A percentile compares a stretch with the other conserved stretches of the same genome.
These are phyloP conservation scores for Montipora capitata DNA, from an alignment of 92 coral and sea anemone species.

Conservation along the genomic window DNA sequence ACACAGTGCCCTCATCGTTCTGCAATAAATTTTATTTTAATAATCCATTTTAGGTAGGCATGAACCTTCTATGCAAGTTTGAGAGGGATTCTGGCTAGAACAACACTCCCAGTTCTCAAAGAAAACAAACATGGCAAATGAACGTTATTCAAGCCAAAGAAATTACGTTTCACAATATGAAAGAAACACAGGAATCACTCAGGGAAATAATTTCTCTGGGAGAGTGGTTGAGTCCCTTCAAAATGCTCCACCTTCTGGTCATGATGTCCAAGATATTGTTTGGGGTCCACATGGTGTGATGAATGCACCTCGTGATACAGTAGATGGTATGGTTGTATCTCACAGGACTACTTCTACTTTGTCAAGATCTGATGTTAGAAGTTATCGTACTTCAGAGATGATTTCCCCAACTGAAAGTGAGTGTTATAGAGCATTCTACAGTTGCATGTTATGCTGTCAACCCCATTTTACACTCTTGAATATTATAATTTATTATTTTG, in stretches of 20 bases:
- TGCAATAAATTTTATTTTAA: no score
- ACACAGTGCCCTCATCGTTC: no score
- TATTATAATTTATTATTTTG: no score
- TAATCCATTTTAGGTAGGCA: background rate
- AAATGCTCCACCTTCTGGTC: conserved; percentile 15
- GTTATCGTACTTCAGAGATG: background rate
- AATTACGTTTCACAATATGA: background rate
- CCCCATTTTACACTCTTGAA: background rate
- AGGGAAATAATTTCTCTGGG: conserved; percentile 23
- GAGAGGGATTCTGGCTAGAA: background rate
- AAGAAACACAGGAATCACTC: background rate
- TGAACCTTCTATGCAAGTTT: background rate
- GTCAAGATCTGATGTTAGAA: background rate
- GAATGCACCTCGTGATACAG: background rate
- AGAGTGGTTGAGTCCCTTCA: conserved; percentile 25
- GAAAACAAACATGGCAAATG: conserved; percentile 10
- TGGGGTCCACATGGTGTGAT: background rate
- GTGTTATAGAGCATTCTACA: background rate
- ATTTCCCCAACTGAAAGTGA: conserved; percentile 15
- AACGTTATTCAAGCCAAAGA: conserved; percentile 15
- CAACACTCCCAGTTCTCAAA: no score
- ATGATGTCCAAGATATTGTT: background rate
- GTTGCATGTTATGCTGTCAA: background rate
- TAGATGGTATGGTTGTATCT: background rate
- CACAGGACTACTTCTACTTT: background rate